Conservation (phyloP, 2,797 vertebrate genomes). For the Brachyrhaphis roseni region DNA sequence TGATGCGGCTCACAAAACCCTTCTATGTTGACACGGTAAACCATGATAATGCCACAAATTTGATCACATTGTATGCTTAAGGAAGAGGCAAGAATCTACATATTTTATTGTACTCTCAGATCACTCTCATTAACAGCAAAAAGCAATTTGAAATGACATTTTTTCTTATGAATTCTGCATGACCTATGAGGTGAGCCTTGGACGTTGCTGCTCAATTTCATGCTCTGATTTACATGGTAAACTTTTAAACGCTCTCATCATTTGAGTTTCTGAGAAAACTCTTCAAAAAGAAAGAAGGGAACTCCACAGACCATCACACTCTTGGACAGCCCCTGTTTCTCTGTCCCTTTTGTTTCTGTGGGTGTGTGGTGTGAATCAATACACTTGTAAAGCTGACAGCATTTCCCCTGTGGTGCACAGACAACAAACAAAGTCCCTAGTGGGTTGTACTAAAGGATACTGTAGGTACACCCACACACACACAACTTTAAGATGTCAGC, state of each 20-base stretch:
- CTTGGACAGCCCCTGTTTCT: slow-evolving; percentile 50
- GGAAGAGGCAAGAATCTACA: not conserved
- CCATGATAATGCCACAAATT: not conserved
- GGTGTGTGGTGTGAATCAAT: slow-evolving; percentile 55
- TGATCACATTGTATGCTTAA: not conserved
- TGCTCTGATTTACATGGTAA: not conserved
- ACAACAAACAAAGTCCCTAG: slow-evolving; percentile 94
- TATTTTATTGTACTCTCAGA: not conserved
- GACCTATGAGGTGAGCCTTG: not conserved
- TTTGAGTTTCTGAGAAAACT: slow-evolving; percentile 17
- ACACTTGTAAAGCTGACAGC: slow-evolving; percentile 92
- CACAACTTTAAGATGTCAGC: slow-evolving; percentile 51
- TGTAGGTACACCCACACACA: slow-evolving; percentile 41
- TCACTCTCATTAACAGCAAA: not conserved
- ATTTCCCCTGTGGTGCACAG: slow-evolving; percentile 90
- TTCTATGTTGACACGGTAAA: not conserved
- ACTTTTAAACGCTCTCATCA: slow-evolving; percentile 29
- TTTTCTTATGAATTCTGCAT: not conserved
- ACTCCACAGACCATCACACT: slow-evolving; percentile 51
- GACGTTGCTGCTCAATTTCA: not conserved
- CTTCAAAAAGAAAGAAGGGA: slow-evolving; percentile 16
- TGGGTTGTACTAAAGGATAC: slow-evolving; percentile 69
- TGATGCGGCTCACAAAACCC: not conserved
- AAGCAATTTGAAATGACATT: not conserved
- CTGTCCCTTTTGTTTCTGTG: slow-evolving; percentile 19